Conservation (phyloP, 2,888 invertebrate species). For the Pachycephus smyrnensis region DNA sequence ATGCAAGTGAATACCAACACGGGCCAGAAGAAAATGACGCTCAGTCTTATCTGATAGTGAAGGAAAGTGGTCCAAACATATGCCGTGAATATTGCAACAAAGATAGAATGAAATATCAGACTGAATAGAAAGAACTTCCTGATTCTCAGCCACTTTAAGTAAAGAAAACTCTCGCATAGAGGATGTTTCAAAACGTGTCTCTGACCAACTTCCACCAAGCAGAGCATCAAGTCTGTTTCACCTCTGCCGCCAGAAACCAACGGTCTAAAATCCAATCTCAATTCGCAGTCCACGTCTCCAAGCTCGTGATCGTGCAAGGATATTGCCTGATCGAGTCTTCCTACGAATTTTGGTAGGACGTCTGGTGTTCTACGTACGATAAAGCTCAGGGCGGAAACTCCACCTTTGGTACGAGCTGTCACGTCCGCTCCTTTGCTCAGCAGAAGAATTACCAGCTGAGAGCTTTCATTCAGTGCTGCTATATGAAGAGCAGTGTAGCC, state of each 20-base stretch:
- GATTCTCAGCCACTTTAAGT: slow-evolving; percentile 85
- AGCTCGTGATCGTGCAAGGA: slow-evolving; percentile 86
- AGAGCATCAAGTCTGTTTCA: slow-evolving; percentile 73
- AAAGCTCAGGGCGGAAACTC: slow-evolving; percentile 83
- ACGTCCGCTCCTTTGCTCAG: slow-evolving; percentile 85
- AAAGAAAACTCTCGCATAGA: slow-evolving; percentile 85
- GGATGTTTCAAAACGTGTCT: slow-evolving; percentile 85
- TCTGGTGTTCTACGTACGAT: slow-evolving; percentile 88
- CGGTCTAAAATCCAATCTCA: slow-evolving; percentile 75
- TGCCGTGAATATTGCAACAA: slow-evolving; percentile 80
- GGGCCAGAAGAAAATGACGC: slow-evolving; percentile 68
- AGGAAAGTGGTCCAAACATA: slow-evolving; percentile 75
- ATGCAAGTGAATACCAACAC: slow-evolving; percentile 75
- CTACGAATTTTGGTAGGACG: slow-evolving; percentile 78
- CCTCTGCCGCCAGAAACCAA: slow-evolving; percentile 61
- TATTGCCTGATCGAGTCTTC: slow-evolving; percentile 81
- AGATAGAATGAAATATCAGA: slow-evolving; percentile 81
- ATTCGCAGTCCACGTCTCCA: slow-evolving; percentile 87
- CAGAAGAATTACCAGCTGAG: slow-evolving; percentile 79
- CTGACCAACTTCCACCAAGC: slow-evolving; percentile 79
- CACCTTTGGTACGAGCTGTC: slow-evolving; percentile 83
- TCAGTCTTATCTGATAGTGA: slow-evolving; percentile 43
- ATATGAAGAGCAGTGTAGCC: slow-evolving; percentile 89
- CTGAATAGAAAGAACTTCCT: slow-evolving; percentile 85
- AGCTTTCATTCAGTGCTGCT: slow-evolving; percentile 86